These are phyloP conservation scores for Allolobophora icterica DNA, from an alignment of 2,888 invertebrate species.

Conservation along the genomic window DNA sequence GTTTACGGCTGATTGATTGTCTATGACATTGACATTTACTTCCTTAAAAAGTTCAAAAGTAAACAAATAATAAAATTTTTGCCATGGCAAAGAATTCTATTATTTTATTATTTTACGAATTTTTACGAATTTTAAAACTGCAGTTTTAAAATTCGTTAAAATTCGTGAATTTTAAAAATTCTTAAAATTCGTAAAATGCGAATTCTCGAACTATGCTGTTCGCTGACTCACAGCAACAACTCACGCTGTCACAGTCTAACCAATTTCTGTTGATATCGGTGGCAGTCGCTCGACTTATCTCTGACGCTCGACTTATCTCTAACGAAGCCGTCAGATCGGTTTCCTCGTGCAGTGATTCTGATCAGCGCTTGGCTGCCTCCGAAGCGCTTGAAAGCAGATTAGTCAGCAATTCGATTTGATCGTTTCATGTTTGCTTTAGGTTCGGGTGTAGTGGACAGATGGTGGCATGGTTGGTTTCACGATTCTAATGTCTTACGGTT, in stretches of 20 bases:
- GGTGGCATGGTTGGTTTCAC: background rate
- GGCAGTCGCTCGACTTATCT: conserved; percentile 3
- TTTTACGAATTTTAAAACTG: no score
- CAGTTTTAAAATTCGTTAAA: no score
- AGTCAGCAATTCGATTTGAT: conserved; percentile 4
- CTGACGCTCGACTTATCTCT: conserved; percentile 17
- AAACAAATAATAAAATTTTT: no score
- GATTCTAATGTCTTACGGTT: background rate
- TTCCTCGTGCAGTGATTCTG: background rate
- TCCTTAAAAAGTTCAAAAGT: no score
- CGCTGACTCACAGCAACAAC: background rate
- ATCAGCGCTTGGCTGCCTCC: background rate
- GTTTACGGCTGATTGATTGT: no score
- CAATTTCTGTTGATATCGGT: background rate
- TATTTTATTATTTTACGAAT: no score
- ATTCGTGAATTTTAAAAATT: no score
- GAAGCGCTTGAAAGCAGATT: conserved; percentile 4
- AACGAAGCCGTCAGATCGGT: background rate
- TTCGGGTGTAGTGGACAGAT: background rate
- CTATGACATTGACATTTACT: no score
- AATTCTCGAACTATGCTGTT: background rate
- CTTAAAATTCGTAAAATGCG: no score
- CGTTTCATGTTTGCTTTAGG: background rate
- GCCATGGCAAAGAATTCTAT: no score
- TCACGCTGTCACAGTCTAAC: background rate